Conservation (phyloP, 2,888 invertebrate species). For the Trissolcus japonicus region DNA sequence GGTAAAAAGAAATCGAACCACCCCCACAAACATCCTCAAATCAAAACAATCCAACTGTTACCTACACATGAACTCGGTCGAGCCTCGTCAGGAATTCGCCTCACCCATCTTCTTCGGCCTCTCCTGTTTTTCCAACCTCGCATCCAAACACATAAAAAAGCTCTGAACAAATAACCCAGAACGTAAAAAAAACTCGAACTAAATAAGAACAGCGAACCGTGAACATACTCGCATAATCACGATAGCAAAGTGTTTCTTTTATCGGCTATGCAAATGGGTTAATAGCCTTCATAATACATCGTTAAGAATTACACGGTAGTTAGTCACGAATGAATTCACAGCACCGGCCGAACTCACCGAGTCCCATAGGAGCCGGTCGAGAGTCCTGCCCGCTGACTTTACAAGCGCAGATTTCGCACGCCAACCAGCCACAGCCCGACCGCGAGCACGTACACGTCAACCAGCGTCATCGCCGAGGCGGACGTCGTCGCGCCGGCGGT, state of each 20-base stretch:
- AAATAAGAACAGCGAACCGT: slow-evolving; percentile 6
- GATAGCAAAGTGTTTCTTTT: slow-evolving; percentile 42
- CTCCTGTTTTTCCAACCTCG: slow-evolving; percentile 15
- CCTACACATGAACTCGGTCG: slow-evolving; percentile 28
- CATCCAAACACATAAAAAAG: slow-evolving; percentile 11
- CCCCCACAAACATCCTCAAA: slow-evolving; percentile 3
- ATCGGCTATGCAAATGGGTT: slow-evolving; percentile 56
- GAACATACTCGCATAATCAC: slow-evolving; percentile 38
- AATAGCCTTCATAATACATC: slow-evolving; percentile 52
- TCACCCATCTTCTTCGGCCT: slow-evolving; percentile 1
- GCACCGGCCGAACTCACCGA: slow-evolving; percentile 41
- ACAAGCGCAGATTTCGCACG: slow-evolving; percentile 20
- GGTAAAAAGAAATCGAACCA: neutral
- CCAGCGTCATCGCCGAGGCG: slow-evolving; percentile 31
- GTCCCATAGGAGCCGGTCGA: slow-evolving; percentile 16
- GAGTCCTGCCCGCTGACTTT: slow-evolving; percentile 7
- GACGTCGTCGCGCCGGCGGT: slow-evolving; percentile 10
- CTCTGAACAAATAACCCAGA: neutral
- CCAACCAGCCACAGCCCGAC: slow-evolving; percentile 20
- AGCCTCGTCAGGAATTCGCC: slow-evolving; percentile 11
- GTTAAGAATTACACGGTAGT: slow-evolving; percentile 54
- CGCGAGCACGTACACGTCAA: neutral
- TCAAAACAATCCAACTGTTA: slow-evolving; percentile 21
- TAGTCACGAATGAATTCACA: slow-evolving; percentile 54
- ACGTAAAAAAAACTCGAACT: slow-evolving; percentile 9